Evolutionary conservation across 2,113 vertebrate genomes (phyloP), one percentile per base, ranked within the genome.

Genomic region (Erythrolamprus reginae): DNA sequence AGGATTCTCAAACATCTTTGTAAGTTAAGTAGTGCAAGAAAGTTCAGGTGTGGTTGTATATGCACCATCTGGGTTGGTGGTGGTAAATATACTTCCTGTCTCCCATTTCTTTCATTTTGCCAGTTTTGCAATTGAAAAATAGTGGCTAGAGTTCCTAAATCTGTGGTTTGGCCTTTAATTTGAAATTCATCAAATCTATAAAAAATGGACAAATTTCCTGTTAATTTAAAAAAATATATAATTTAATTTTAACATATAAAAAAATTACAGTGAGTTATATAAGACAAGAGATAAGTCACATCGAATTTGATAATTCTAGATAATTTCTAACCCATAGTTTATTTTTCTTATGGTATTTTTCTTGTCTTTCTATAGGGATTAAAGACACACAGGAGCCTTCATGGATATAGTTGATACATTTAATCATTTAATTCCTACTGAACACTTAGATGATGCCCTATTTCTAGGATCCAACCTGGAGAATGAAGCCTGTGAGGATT

Each of bases 391-490:
- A 97, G 97, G 97, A 98, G 97, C 98, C 98, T 99, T 98, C 98
- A 99, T 99, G 99, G 99, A 99, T 99, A 98, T 98, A 98, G 98
- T 99, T 98, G 98, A 98, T 98, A 98, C 98, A 97, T 98, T 99
- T 98, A 99, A 98, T 96, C 98, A 98, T 98, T 98, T 99, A 98
- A 99, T 99, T 98, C 98, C 99, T 97, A 99, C 98, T 98, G 99
- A 99, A 97, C 99, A 99, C 98, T 98, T 99, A 98, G 98, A 99
- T 96, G 98, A 99, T 97, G 98, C 98, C 95, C 97, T 99, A 96
- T 97, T 98, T 97, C 97, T 98, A 95, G 98, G 98, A 96, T 98
- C 98, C 97, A 98, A 98, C 97, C 97, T 98, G 98, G 98, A 99
- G 97, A 99, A 98, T 98, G 99, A 99, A 98, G 98, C 98, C 96